phyloP scores from a whole-genome alignment of 2,797 vertebrate species.

The Helicolenus hilgendorfi region DNA sequence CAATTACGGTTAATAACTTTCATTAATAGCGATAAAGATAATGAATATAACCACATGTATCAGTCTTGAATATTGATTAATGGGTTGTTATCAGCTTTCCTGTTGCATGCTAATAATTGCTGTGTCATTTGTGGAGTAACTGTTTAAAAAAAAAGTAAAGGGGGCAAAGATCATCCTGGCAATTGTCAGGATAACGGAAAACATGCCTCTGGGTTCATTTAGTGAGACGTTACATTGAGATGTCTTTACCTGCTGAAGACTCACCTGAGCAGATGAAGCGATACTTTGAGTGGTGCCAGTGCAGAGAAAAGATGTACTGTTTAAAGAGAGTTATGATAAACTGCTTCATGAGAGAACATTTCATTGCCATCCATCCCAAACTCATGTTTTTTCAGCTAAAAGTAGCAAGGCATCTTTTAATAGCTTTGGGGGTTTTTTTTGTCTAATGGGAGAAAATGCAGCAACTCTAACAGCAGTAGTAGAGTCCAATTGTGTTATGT shows the following conservation, averaged over 20 bases:
- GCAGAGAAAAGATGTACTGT: neutral
- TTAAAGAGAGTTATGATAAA: neutral
- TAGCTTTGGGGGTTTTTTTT: neutral
- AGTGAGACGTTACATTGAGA: neutral
- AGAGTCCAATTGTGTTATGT: neutral
- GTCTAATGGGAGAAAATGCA: neutral
- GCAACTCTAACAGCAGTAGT: neutral
- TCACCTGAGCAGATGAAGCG: neutral
- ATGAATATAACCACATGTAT: conserved; percentile 48
- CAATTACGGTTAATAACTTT: conserved; percentile 61
- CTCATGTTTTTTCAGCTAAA: neutral
- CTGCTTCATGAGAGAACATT: conserved; percentile 1
- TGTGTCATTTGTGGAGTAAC: neutral
- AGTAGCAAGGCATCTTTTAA: neutral
- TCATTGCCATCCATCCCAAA: neutral
- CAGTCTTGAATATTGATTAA: conserved; percentile 49
- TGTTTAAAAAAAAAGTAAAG: neutral
- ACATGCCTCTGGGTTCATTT: conserved; percentile 18
- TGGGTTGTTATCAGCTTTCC: conserved; percentile 30
- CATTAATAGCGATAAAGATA: conserved; percentile 64
- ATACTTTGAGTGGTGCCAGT: conserved; percentile 4
- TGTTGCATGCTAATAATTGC: conserved; percentile 14
- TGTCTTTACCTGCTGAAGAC: conserved; percentile 7
- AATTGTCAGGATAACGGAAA: conserved; percentile 37
- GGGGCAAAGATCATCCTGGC: conserved; percentile 10